Evolutionary conservation across 2,888 invertebrate species (phyloP).

Genomic region (Heliconius erato): DNA sequence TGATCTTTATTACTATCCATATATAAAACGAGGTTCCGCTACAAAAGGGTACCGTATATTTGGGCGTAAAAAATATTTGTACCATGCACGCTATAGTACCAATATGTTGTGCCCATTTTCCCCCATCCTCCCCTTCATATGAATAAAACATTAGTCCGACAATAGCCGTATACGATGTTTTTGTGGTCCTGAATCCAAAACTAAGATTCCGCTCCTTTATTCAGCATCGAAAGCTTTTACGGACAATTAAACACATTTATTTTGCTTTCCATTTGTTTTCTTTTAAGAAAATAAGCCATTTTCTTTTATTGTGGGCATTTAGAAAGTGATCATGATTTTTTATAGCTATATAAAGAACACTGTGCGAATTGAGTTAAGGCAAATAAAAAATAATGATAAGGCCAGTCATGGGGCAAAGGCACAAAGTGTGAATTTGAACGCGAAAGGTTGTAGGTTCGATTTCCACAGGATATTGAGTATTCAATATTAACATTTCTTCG

Average conservation of each 20-base stretch:
- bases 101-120: slow-evolving; percentile 48
- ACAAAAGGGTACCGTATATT: slow-evolving; percentile 22
- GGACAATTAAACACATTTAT: slow-evolving; percentile 49
- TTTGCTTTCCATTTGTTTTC: slow-evolving; percentile 41
- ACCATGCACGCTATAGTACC: slow-evolving; percentile 49
- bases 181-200: slow-evolving; percentile 49
- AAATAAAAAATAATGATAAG: not conserved
- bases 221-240: slow-evolving; percentile 45
- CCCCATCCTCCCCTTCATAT: slow-evolving; percentile 42
- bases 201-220: slow-evolving; percentile 48
- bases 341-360: not conserved
- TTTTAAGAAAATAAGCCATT: slow-evolving; percentile 32
- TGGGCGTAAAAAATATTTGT: slow-evolving; percentile 41
- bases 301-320: slow-evolving; percentile 13
- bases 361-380: not conserved
- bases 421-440: no score
- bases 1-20: slow-evolving; percentile 18
- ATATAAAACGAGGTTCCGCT: slow-evolving; percentile 5
- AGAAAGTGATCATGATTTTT: not conserved
- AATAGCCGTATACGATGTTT: slow-evolving; percentile 46
- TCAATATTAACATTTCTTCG: no score
- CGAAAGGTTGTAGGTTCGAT: no score
- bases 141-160: slow-evolving; percentile 52
- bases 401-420: no score
- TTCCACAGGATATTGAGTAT: no score